A percentile compares a stretch with the other conserved stretches of the same genome.
These are phyloP conservation scores for Leptinotarsa texana DNA, from an alignment of 1,140 invertebrate genomes.

Conservation along the genomic window DNA sequence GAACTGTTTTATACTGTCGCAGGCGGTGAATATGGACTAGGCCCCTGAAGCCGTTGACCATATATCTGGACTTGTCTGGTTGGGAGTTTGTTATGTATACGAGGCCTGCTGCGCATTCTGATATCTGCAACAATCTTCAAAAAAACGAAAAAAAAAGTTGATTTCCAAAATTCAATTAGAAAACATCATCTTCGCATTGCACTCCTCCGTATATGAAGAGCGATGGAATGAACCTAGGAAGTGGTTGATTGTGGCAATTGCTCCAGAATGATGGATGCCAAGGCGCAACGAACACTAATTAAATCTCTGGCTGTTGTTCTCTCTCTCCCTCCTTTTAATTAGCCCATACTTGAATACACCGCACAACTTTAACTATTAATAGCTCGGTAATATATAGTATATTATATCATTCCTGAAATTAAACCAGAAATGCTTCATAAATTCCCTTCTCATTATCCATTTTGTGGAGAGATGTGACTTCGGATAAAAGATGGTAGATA, in stretches of 20 bases:
- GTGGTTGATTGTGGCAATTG: constrained; percentile 41
- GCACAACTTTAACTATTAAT: constrained; percentile 43
- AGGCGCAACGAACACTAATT: constrained; percentile 36
- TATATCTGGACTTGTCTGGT: no score
- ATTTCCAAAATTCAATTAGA: not conserved
- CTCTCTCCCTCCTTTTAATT: constrained; percentile 41
- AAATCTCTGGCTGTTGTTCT: constrained; percentile 38
- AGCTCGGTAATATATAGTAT: constrained; percentile 39
- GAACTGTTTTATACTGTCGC: no score
- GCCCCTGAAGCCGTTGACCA: no score
- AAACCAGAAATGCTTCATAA: constrained; percentile 35
- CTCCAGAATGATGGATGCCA: constrained; percentile 37
- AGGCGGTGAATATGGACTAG: no score
- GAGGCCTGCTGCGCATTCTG: no score
- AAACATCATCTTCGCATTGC: not conserved
- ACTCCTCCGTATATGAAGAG: constrained; percentile 4
- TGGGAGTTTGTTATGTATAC: no score
- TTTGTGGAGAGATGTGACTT: constrained; percentile 11
- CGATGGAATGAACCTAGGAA: constrained; percentile 4
- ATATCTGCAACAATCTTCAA: no score
- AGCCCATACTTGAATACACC: constrained; percentile 41
- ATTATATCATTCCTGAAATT: constrained; percentile 41
- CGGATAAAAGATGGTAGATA: constrained; percentile 12
- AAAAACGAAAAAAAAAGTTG: no score
- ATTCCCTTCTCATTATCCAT: constrained; percentile 24